phyloP scores from a whole-genome alignment of 2,888 invertebrate genomes.

The Eurytoma californica region DNA sequence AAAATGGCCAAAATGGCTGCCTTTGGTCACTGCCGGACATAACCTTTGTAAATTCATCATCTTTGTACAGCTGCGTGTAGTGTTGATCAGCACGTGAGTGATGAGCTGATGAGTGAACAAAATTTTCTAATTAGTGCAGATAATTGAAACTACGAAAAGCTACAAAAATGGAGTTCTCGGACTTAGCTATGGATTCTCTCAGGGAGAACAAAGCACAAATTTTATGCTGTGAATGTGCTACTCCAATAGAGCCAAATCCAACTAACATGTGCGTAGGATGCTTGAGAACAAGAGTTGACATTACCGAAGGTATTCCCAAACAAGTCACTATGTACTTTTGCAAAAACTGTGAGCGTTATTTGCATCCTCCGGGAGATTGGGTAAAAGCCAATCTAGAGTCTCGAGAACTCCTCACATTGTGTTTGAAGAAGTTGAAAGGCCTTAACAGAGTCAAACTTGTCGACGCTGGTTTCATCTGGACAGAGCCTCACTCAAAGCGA shows the following conservation, averaged over 20 bases:
- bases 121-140: too few relatives aligned
- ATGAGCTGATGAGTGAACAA: too few relatives aligned
- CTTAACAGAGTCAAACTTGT: conserved; percentile 91
- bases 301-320: conserved; percentile 97
- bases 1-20: too few relatives aligned
- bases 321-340: conserved; percentile 94
- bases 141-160: too few relatives aligned
- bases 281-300: conserved; percentile 92
- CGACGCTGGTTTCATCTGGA: conserved; percentile 99
- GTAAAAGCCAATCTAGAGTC: conserved; percentile 91
- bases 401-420: conserved; percentile 90
- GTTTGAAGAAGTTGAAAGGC: conserved; percentile 94
- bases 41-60: too few relatives aligned
- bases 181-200: conserved; percentile 11
- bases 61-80: too few relatives aligned
- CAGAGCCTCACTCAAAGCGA: conserved; percentile 98
- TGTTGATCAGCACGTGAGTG: too few relatives aligned
- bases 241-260: conserved; percentile 94
- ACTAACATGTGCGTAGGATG: conserved; percentile 98
- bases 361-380: conserved; percentile 95
- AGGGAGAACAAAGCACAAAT: conserved; percentile 16
- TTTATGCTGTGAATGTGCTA: conserved; percentile 96
- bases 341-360: conserved; percentile 94
- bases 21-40: too few relatives aligned
- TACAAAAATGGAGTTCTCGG: conserved; percentile 36